Evolutionary conservation across 2,888 invertebrate genomes (phyloP), one percentile per base, ranked within the genome.

Genomic region (Drosophila conformis): DNA sequence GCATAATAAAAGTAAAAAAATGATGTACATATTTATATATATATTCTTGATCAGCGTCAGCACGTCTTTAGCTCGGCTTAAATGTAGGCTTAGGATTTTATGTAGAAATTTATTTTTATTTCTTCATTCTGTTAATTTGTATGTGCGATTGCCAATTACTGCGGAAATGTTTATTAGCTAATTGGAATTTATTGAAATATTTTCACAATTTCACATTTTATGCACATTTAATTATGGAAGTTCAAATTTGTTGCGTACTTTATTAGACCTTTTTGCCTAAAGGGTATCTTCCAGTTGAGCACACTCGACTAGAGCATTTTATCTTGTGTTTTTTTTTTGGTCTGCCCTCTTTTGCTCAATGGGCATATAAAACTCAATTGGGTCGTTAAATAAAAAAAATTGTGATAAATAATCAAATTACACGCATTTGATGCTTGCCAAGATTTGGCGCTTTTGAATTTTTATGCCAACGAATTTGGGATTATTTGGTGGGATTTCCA

Each of bases 321-420:
- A 5, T 18, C 29, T 56, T 57, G 11, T 21, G 27, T 40, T 53
- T 58, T 53, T 51, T 58, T 46, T 46, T 8, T 21, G 21, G 21
- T 57, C 49, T 46, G 57, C 51, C 29, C 56, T 63, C 35, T 63
- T 63, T 63, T 61, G 66, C 80, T 58, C 80, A 61, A 80, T 69
- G 71, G 70, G 78, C 80, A 59, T 78, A 89, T 90, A 83, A 87
- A 87, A 90, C 87, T 79, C 84, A 90, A 87, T 87, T 87, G 87
- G 82, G 85, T 90, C 90, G 89, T 87, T 90, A 87, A 87, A 87
- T 80, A 76, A 80, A 82, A 89, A 89, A 89, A 87, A 90, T 83
- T 88, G 87, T 82, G 87, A 90, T 87, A 89, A 90, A 90, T 90
- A 87, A 87, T 90, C 90, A 87, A 87, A 87, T 87, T 90, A 90